These are phyloP conservation scores for Acholoe squamosa DNA, from an alignment of 2,888 invertebrate genomes.

Conservation along the genomic window DNA sequence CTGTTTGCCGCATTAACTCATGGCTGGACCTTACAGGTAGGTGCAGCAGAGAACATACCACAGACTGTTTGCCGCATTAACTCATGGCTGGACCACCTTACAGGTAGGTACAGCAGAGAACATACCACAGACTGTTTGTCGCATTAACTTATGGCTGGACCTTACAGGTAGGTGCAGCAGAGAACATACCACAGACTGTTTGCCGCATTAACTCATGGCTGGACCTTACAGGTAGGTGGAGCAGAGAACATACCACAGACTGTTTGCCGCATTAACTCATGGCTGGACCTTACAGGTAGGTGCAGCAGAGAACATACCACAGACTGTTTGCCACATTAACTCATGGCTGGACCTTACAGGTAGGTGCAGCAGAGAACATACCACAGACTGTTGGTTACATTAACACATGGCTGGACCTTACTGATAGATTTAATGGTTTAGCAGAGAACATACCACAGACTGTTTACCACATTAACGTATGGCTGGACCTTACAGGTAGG, in stretches of 20 bases:
- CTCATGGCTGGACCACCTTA: background rate
- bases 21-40: background rate
- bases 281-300: constrained; percentile 8
- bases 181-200: constrained; percentile 13
- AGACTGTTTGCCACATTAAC: background rate
- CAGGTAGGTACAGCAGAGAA: background rate
- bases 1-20: background rate
- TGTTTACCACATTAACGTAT: background rate
- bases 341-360: constrained; percentile 15
- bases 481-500: constrained; percentile 3
- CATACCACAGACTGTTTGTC: background rate
- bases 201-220: constrained; percentile 3
- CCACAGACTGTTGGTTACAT: background rate
- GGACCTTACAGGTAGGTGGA: no score
- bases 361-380: background rate
- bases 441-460: constrained; percentile 20
- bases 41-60: background rate
- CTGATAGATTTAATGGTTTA: background rate
- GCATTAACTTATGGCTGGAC: constrained; percentile 15
- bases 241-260: constrained; percentile 29
- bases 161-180: no score
- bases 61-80: background rate
- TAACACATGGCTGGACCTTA: constrained; percentile 12
- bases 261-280: background rate
- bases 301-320: constrained; percentile 13